Base-by-base conservation (phyloP, 2,888 invertebrate species). In the Cacoxenus indagator region DNA sequence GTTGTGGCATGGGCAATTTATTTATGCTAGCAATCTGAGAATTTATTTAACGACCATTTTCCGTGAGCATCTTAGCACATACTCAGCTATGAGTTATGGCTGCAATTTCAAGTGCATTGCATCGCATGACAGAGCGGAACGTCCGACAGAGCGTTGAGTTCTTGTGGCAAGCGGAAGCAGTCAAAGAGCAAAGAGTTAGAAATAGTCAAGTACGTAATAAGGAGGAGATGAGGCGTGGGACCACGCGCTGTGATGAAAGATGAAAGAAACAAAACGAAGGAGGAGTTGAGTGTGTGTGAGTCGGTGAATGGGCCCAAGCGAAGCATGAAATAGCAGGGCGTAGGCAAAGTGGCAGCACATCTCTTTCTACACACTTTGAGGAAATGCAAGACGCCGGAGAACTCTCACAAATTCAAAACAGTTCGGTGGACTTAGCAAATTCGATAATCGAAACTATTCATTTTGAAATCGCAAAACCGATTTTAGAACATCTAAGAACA, bases 11-110 rank as follows among this genome's bases (percentile, higher is more conserved):
- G 55, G 27, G 4, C 27, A 55, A 55, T 51, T 67, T 71, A 71
- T 76, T 76, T 75, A 73, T 75, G 74, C 62, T 70, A 61, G 46
- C 72, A 72, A 76, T 70, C 71, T 72, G 70, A 24, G 71, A 72
- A 78, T 75, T 76, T 76, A 78, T 75, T 72, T 75, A 70, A 59
- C 65, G 71, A 61, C 72, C 71, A 65, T 72, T 73, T 74, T 70
- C 70, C 74, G 72, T 73, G 73, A 73, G 69, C 74, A 76, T 73
- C 76, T 78, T 77, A 76, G 70, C 81, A 81, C 81, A 75, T 81
- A 74, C 73, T 78, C 76, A 72, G 64, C 68, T 67, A 74, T 78
- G 75, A 78, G 67, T 78, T 78, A 77, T 73, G 19, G 54, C 65
- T 48, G 65, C 71, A 75, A 73, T 77, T 73, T 61, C 67, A 70